Evolutionary conservation across 2,888 invertebrate genomes (phyloP).

Genomic region (Strigamia maritima): DNA sequence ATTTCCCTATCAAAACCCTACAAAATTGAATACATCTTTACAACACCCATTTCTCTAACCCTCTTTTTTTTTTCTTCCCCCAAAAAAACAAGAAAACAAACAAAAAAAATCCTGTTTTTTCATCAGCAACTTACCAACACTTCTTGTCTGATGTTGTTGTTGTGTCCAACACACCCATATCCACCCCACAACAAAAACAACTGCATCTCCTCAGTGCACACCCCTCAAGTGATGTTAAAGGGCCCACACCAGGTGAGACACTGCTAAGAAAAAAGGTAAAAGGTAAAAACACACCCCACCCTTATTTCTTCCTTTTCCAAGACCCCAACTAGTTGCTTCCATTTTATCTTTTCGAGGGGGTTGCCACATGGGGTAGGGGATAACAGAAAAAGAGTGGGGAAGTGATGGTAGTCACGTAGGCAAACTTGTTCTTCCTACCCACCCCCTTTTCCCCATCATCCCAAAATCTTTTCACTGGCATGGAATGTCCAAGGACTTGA

Average conservation of each 20-base stretch:
- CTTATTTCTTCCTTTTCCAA: constrained; percentile 16
- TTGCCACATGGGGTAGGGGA: not conserved
- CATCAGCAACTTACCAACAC: not conserved
- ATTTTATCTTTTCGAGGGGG: not conserved
- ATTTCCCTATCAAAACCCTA: not conserved
- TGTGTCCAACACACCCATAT: constrained; percentile 16
- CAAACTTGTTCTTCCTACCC: constrained; percentile 15
- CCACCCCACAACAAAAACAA: constrained; percentile 18
- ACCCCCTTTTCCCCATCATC: not conserved
- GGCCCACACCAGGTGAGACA: constrained; percentile 17
- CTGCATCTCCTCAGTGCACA: not conserved
- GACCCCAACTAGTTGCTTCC: constrained; percentile 13
- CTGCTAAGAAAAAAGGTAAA: not conserved
- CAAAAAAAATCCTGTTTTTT: not conserved
- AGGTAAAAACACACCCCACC: constrained; percentile 20
- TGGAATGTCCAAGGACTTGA: constrained; percentile 16
- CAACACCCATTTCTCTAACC: not conserved
- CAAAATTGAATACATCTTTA: not conserved
- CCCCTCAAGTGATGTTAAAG: constrained; percentile 15
- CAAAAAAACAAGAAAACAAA: not conserved
- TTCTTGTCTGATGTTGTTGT: constrained; percentile 4
- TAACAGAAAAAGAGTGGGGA: constrained; percentile 17
- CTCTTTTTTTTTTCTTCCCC: not conserved
- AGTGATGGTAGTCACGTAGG: constrained; percentile 16
- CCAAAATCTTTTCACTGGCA: not conserved